Conservation (phyloP, 30 jellyfish, hydroid and myxozoan species). For the Chrysaora quinquecirrha region DNA sequence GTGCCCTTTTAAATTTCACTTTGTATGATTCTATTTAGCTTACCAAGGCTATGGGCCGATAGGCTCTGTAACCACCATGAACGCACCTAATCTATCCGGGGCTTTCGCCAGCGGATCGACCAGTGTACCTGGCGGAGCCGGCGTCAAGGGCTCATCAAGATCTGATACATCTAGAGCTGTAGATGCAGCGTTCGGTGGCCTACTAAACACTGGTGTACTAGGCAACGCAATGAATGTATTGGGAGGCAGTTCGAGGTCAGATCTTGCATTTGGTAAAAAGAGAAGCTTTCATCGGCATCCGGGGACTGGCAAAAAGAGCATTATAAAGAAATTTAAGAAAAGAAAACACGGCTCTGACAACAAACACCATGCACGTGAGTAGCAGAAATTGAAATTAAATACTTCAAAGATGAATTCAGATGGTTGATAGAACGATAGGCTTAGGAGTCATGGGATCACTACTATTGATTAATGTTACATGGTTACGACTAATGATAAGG, state of each 20-base stretch:
- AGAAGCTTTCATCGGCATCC: slow-evolving; percentile 69
- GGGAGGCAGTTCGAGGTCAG: slow-evolving; percentile 56
- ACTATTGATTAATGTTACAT: too few relatives aligned
- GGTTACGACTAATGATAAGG: too few relatives aligned
- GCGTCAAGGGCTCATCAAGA: slow-evolving; percentile 63
- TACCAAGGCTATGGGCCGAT: slow-evolving; percentile 90
- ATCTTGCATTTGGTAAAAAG: slow-evolving; percentile 54
- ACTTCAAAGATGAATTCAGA: background rate
- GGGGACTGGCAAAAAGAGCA: slow-evolving; percentile 48
- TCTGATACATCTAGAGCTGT: slow-evolving; percentile 60
- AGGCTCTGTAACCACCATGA: slow-evolving; percentile 93
- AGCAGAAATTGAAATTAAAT: slow-evolving; percentile 49
- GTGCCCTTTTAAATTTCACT: too few relatives aligned
- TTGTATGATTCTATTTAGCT: slow-evolving; percentile 33
- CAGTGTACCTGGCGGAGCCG: slow-evolving; percentile 56
- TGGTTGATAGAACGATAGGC: too few relatives aligned
- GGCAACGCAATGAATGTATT: slow-evolving; percentile 58
- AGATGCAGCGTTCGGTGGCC: slow-evolving; percentile 63
- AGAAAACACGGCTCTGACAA: slow-evolving; percentile 33
- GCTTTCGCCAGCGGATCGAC: slow-evolving; percentile 60
- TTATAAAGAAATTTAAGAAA: slow-evolving; percentile 20
- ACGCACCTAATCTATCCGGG: slow-evolving; percentile 62
- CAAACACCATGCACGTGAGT: slow-evolving; percentile 62
- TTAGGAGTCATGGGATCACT: too few relatives aligned
- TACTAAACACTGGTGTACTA: slow-evolving; percentile 59